Evolutionary conservation across 2,797 vertebrate species (phyloP).

Genomic region (Scolopax rusticola): DNA sequence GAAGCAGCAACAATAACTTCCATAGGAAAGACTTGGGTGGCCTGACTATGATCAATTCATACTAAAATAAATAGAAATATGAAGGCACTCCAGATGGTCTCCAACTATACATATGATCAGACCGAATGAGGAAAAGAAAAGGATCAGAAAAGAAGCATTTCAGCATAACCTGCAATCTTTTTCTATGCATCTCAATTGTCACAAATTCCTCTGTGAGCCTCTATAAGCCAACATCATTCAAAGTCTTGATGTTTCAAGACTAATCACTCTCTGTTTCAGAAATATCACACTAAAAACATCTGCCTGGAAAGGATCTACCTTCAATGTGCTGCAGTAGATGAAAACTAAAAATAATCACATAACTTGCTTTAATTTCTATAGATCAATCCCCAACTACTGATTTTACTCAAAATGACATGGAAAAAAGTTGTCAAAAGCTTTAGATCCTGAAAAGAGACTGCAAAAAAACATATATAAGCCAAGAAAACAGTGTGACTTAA

Average conservation of each 20-base stretch:
- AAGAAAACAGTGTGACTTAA: neutral
- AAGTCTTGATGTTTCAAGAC: neutral
- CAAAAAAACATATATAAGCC: neutral
- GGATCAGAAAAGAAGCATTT: neutral
- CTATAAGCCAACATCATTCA: neutral
- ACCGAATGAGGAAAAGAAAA: neutral
- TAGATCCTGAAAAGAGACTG: neutral
- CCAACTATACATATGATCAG: conserved; percentile 7
- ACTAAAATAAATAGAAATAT: neutral
- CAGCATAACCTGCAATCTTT: neutral
- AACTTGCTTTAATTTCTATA: conserved; percentile 10
- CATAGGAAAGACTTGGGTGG: neutral
- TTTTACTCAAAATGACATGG: conserved; percentile 12
- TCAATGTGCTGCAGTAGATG: neutral
- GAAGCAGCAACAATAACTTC: neutral
- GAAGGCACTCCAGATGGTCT: neutral
- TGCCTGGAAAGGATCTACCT: conserved; percentile 5
- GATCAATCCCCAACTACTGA: neutral
- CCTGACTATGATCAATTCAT: neutral
- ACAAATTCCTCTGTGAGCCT: neutral
- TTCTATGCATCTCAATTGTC: neutral
- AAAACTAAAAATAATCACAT: neutral
- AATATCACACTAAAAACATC: conserved; percentile 1
- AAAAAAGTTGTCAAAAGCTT: conserved; percentile 18
- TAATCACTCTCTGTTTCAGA: neutral